Base-by-base conservation (phyloP, 2,888 invertebrate species). In the Allygus modestus region DNA sequence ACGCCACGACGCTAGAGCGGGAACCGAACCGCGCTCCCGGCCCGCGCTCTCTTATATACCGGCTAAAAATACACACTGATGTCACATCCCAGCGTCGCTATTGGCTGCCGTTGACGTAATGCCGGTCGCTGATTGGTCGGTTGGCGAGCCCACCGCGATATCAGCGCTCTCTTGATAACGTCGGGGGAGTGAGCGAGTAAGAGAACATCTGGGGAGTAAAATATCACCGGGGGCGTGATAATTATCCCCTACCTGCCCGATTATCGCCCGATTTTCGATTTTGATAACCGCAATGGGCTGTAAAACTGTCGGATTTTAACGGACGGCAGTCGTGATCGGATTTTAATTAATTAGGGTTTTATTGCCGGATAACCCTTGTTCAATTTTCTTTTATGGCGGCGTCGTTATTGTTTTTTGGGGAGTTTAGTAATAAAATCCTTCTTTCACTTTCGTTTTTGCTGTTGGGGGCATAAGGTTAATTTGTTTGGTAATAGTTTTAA, bases 21-120 rank as follows among this genome's bases (percentile, higher is more conserved):
- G 37, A 61, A 82, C 82, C 82, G 69, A 82, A 31, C 69, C 69
- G 43, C 23, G 28, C 82, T 0, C 23, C 0, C 28, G 43, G 43
- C 82, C 69, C 82, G 82, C 82, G 69, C 46, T 23, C 69, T 82
- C 43, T 82, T 82, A 82, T 82, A 82, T 82, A 82, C 82, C 82
- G 69, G 82, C 84, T 86, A 86, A 85, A 85, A 73, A 85, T 84
- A 85, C 85, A 23, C 61, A 79, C 83, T 86, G 83, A 85, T 87
- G 85, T 86, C 87, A 82, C 85, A 82, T 20, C 79, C 43, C 33
- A 46, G 85, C 20, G 84, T 81, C 69, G 85, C 69, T 84, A 93
- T 88, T 92, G 88, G 81, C 88, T 89, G 65, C 89, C 87, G 12
- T 92, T 93, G 51, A 93, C 93, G 86, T 85, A 82, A 82, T 82